phyloP scores from a whole-genome alignment of 2,888 invertebrate species.

The Sericinus montela region DNA sequence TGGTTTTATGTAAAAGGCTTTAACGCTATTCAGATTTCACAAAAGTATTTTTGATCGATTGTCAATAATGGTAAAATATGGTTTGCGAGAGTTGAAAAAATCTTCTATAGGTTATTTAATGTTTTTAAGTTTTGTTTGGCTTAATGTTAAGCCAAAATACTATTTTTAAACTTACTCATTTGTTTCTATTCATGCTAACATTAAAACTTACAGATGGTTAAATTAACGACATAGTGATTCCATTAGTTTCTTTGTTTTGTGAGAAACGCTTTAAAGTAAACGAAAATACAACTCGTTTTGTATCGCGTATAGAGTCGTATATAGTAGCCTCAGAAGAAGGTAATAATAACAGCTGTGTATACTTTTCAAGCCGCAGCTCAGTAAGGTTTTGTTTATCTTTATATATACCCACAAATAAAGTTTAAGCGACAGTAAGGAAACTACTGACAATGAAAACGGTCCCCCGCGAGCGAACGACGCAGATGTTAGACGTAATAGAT shows the following conservation, averaged over 20 bases:
- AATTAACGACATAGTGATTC: too few species aligned
- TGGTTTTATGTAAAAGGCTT: slow-evolving; percentile 24
- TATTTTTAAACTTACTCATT: too few species aligned
- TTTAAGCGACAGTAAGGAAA: slow-evolving; percentile 21
- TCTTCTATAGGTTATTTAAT: slow-evolving; percentile 3
- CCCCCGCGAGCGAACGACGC: slow-evolving; percentile 31
- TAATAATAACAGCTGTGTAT: slow-evolving; percentile 11
- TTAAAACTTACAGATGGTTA: too few species aligned
- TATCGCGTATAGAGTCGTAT: too few species aligned
- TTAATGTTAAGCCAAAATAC: not conserved
- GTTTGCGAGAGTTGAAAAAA: slow-evolving; percentile 1
- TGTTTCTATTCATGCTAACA: too few species aligned
- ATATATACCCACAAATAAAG: slow-evolving; percentile 21
- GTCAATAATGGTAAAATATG: slow-evolving; percentile 18
- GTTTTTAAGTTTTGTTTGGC: not conserved
- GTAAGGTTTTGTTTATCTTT: slow-evolving; percentile 10
- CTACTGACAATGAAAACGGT: slow-evolving; percentile 35
- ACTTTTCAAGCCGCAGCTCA: not conserved
- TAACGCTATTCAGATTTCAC: slow-evolving; percentile 25
- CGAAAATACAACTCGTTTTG: too few species aligned
- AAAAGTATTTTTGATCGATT: slow-evolving; percentile 21
- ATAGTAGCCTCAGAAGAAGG: not conserved
- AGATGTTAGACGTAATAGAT: slow-evolving; percentile 30
- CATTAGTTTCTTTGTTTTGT: too few species aligned
- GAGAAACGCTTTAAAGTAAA: too few species aligned